Evolutionary conservation across 2,113 vertebrate genomes (phyloP), one percentile per base, ranked within the genome.

Genomic region (Salvelinus sp.): DNA sequence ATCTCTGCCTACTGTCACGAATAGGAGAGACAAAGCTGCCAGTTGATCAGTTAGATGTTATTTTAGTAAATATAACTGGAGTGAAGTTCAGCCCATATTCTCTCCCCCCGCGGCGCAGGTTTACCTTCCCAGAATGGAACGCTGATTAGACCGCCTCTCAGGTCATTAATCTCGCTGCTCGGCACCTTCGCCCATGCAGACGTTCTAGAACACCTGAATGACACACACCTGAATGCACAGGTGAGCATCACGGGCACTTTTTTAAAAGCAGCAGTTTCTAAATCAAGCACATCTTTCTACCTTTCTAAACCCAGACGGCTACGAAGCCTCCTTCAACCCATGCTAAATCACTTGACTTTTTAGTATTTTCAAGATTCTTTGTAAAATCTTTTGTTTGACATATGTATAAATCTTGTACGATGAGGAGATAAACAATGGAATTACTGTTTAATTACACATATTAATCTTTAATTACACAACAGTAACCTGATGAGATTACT

Each of bases 161-260:
- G 88, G 91, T 91, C 91, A 95, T 95, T 95, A 92, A 90, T 95
- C 87, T 85, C 92, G 83, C 80, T 85, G 92, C 38, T 82, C 80
- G 85, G 54, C 89, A 91, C 91, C 91, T 79, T 79, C 90, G 69
- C 74, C 85, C 73, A 81, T 12, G 0, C 65, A 82, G 80, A 7
- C 33, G 1, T 33, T 33, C 33, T 33, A 33, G 33, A 33, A 33
- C 88, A 7, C 5, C 33, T 33, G 30, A 33, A 33, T 33, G 30
- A 6, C 1, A 33, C 30, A 30, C 30, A 6, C 30, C 30, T 33
- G 90, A 33, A 90, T 87, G 79, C 76, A 89, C 89, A 83, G 82
- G 75, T 82, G 69, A 84, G 10, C 4, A 23, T 12, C 22, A 65
- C 13, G 3, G 27, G 23, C 22, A 28, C 22, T 5, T 25, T 25